Percentiles rank a stretch among this genome's conserved stretches.
Conservation (phyloP, 1,140 invertebrate species). For the Aleiodes sp. region DNA sequence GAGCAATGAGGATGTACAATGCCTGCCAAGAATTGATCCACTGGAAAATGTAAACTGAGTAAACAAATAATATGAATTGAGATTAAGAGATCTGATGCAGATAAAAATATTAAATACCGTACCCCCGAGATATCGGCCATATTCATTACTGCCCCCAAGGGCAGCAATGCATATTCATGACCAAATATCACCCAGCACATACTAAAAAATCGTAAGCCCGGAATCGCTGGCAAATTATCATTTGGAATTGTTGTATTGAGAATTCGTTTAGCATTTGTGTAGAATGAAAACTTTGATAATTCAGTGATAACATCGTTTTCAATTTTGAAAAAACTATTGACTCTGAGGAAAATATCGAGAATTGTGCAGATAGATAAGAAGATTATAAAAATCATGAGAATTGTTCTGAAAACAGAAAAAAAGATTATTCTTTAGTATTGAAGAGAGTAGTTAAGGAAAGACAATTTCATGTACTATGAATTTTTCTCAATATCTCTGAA, state of each 20-base stretch:
- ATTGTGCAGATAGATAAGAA: neutral
- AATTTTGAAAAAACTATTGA: neutral
- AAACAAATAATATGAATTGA: neutral
- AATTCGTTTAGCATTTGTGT: constrained; percentile 45
- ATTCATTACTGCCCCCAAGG: constrained; percentile 38
- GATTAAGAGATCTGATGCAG: no score
- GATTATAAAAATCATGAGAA: neutral
- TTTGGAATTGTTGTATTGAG: constrained; percentile 36
- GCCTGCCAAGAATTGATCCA: constrained; percentile 34
- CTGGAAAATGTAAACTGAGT: constrained; percentile 13
- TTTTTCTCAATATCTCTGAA: no score
- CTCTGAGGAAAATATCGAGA: neutral
- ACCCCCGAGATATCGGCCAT: constrained; percentile 6
- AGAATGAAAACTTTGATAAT: constrained; percentile 46
- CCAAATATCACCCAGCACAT: constrained; percentile 58
- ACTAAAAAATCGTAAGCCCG: constrained; percentile 58
- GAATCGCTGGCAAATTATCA: constrained; percentile 43
- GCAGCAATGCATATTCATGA: constrained; percentile 49
- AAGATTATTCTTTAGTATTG: neutral
- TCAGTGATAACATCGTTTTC: no score
- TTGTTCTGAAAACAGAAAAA: neutral
- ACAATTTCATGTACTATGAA: no score
- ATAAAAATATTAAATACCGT: no score
- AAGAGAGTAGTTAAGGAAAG: no score
- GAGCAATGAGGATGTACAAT: constrained; percentile 52